These are phyloP conservation scores for Gambusia holbrooki DNA, from an alignment of 2,113 vertebrate genomes.

Conservation along the genomic window DNA sequence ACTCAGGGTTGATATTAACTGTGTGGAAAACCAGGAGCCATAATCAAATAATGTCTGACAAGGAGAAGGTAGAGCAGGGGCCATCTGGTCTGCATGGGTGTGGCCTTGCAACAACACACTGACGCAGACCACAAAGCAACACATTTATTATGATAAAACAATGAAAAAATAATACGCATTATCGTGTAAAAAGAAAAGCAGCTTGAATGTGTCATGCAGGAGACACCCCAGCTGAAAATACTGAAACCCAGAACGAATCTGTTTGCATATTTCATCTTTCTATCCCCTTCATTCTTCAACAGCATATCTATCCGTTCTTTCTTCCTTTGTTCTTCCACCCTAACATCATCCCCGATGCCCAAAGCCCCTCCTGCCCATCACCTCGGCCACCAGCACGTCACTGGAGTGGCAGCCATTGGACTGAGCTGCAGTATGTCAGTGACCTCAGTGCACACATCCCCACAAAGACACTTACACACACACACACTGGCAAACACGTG, in stretches of 20 bases:
- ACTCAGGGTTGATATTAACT: constrained; percentile 48
- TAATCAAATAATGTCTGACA: constrained; percentile 63
- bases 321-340: constrained; percentile 30
- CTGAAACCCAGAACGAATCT: background rate
- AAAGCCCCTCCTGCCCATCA: constrained; percentile 40
- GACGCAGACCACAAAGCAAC: background rate
- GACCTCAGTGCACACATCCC: constrained; percentile 36
- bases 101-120: constrained; percentile 8
- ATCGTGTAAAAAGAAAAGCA: too few relatives aligned
- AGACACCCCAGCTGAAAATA: background rate
- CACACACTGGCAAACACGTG: constrained; percentile 19
- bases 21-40: constrained; percentile 56
- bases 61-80: constrained; percentile 51
- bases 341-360: constrained; percentile 43
- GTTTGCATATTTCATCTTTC: background rate
- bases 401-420: constrained; percentile 50
- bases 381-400: constrained; percentile 60
- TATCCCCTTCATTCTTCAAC: constrained; percentile 23
- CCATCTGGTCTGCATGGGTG: constrained; percentile 48
- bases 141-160: background rate
- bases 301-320: constrained; percentile 10
- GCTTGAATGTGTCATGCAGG: too few relatives aligned
- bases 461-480: constrained; percentile 5
- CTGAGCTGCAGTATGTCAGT: constrained; percentile 61
- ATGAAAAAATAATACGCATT: too few relatives aligned